Percentiles rank a stretch among this genome's conserved stretches.
phyloP scores from a whole-genome alignment of 2,113 vertebrate genomes.

The Macroglossus sobrinus region DNA sequence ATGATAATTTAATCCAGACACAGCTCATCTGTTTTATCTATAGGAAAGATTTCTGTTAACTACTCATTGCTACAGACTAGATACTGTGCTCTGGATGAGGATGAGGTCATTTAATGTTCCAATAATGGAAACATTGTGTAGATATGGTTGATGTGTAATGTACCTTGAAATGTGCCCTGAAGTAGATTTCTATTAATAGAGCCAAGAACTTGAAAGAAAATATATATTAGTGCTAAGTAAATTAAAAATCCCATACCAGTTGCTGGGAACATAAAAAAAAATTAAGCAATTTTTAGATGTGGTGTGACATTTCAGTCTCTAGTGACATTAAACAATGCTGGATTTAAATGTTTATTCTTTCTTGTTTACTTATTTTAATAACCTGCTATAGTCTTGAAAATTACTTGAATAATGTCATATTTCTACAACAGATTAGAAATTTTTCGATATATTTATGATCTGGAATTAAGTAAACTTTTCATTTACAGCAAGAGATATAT shows the following conservation, averaged over 20 bases:
- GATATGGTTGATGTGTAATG: constrained; percentile 61
- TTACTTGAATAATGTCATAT: not conserved
- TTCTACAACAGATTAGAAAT: not conserved
- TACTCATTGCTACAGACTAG: not conserved
- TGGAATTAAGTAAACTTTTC: not conserved
- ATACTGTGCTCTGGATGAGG: not conserved
- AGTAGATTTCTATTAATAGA: constrained; percentile 55
- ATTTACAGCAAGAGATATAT: not conserved
- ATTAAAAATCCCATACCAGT: not conserved
- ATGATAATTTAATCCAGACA: constrained; percentile 47
- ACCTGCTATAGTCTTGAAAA: not conserved
- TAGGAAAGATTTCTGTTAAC: not conserved
- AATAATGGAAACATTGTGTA: constrained; percentile 49
- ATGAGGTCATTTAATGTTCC: constrained; percentile 43
- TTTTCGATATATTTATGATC: not conserved
- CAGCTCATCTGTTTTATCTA: constrained; percentile 24
- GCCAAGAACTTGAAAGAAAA: not conserved
- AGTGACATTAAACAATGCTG: not conserved
- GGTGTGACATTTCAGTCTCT: not conserved
- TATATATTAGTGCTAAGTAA: constrained; percentile 25
- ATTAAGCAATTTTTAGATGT: not conserved
- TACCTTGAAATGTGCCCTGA: constrained; percentile 62
- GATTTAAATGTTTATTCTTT: not conserved
- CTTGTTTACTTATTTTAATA: not conserved
- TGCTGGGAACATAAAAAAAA: not conserved